phyloP scores from a whole-genome alignment of 1,140 invertebrate species.

The Micrasema longulum region DNA sequence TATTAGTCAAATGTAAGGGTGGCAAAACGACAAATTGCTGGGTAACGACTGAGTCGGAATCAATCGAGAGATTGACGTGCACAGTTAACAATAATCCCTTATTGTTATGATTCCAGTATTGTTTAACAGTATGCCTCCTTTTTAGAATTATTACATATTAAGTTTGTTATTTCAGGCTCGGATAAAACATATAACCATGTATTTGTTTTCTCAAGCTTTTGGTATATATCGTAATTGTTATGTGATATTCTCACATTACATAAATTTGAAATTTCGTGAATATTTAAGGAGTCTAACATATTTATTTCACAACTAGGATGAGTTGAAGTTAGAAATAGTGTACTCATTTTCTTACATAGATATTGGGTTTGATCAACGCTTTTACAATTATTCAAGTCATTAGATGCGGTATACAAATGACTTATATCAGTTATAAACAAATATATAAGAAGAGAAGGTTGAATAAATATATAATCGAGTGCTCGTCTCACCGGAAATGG shows the following conservation, averaged over 20 bases:
- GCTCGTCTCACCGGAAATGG: background rate
- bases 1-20: too few species aligned
- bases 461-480: background rate
- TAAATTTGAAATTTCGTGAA: background rate
- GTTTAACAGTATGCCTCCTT: too few species aligned
- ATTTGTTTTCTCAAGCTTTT: too few species aligned
- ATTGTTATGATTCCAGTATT: too few species aligned
- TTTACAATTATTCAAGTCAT: background rate
- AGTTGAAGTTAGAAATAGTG: background rate
- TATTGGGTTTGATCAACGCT: background rate
- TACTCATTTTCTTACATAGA: background rate
- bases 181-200: too few species aligned
- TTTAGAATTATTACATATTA: too few species aligned
- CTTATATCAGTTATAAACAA: background rate
- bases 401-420: background rate
- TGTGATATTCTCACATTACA: background rate
- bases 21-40: too few species aligned
- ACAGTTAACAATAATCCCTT: too few species aligned
- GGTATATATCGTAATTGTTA: too few species aligned
- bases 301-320: constrained; percentile 1
- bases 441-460: background rate
- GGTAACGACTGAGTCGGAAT: too few species aligned
- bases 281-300: background rate
- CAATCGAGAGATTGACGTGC: too few species aligned
- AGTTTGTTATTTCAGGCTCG: too few species aligned